Evolutionary conservation across 2,113 vertebrate genomes (phyloP).

Genomic region (Calypte anna): DNA sequence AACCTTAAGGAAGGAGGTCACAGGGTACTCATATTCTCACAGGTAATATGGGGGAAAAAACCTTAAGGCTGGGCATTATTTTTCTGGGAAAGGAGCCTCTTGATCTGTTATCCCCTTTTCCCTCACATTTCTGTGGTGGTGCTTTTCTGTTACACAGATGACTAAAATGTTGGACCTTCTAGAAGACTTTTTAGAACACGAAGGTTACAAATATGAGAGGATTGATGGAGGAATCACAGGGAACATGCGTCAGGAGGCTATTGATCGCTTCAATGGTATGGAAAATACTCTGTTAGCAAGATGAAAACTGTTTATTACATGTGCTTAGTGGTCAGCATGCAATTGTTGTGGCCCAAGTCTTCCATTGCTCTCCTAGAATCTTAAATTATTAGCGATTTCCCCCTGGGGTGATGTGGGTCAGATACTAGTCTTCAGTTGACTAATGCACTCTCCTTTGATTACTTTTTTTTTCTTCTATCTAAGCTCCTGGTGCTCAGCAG

Average conservation of each 20-base stretch:
- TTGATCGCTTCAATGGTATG: constrained; percentile 95
- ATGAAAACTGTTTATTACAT: background rate
- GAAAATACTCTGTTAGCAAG: background rate
- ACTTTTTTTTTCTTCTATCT: background rate
- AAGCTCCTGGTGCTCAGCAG: constrained; percentile 95
- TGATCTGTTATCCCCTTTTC: background rate
- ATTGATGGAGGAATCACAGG: constrained; percentile 97
- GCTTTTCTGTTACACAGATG: constrained; percentile 79
- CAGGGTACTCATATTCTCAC: constrained; percentile 96
- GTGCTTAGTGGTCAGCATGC: background rate
- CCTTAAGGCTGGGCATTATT: background rate
- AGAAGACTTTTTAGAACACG: constrained; percentile 95
- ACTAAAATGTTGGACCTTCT: constrained; percentile 97
- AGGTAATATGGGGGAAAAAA: constrained; percentile 76
- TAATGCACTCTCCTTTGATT: background rate
- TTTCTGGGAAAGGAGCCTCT: background rate
- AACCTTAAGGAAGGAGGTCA: constrained; percentile 95
- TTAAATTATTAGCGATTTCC: background rate
- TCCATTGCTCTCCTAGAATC: background rate
- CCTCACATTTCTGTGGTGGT: background rate
- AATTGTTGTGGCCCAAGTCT: background rate
- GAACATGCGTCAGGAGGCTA: constrained; percentile 95
- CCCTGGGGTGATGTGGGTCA: background rate
- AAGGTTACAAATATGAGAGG: constrained; percentile 96
- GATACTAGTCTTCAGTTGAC: background rate